These are phyloP conservation scores for Lasius fuliginosus DNA, from an alignment of 2,888 invertebrate species.

Conservation along the genomic window DNA sequence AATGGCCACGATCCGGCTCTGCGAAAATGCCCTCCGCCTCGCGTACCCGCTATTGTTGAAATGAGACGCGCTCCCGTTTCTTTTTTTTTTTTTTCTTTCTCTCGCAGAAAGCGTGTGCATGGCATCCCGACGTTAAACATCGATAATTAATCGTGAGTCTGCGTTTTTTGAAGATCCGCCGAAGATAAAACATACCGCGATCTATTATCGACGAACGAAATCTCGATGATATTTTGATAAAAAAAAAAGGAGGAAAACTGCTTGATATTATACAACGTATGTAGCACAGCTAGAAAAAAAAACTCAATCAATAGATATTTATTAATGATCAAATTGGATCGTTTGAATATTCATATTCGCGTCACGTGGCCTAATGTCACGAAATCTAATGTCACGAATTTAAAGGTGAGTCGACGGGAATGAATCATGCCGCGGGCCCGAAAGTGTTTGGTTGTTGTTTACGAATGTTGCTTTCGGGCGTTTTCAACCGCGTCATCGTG, in stretches of 20 bases:
- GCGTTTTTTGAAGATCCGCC: neutral
- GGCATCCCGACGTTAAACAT: neutral
- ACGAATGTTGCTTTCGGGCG: slow-evolving; percentile 69
- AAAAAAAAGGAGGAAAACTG: neutral
- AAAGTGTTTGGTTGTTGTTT: slow-evolving; percentile 80
- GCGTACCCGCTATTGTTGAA: slow-evolving; percentile 43
- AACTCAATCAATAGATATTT: slow-evolving; percentile 6
- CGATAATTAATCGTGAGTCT: slow-evolving; percentile 37
- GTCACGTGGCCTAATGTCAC: slow-evolving; percentile 70
- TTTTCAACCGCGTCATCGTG: slow-evolving; percentile 65
- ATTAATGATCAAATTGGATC: neutral
- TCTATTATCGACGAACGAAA: neutral
- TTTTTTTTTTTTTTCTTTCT: neutral
- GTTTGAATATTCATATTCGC: neutral
- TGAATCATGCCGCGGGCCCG: slow-evolving; percentile 63
- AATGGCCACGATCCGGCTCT: slow-evolving; percentile 79
- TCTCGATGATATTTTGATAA: neutral
- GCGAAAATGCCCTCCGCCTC: slow-evolving; percentile 74
- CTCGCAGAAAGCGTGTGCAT: neutral
- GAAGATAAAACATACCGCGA: neutral
- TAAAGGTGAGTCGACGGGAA: slow-evolving; percentile 35
- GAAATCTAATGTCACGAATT: slow-evolving; percentile 76
- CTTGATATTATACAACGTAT: neutral
- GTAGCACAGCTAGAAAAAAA: neutral
- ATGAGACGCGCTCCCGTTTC: slow-evolving; percentile 23